Conservation (phyloP, 92 coral and sea anemone genomes). For the Palythoa grandiflora region DNA sequence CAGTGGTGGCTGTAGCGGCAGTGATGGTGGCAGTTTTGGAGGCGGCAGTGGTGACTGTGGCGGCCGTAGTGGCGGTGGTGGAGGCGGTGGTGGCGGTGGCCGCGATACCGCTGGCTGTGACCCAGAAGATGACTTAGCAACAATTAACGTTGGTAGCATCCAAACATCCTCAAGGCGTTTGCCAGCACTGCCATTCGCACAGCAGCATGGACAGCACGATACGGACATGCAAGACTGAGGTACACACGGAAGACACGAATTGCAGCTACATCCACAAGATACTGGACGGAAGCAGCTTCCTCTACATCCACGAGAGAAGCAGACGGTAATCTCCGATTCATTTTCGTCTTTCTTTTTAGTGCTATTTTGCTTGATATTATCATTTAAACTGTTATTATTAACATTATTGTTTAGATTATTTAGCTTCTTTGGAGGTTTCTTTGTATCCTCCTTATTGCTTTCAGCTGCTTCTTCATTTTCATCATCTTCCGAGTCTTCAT, state of each 20-base stretch:
- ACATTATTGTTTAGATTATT: not conserved
- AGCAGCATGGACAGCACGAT: slow-evolving; percentile 87
- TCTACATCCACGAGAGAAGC: slow-evolving; percentile 53
- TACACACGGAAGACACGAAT: slow-evolving; percentile 74
- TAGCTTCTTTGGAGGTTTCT: slow-evolving; percentile 8
- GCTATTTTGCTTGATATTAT: slow-evolving; percentile 5
- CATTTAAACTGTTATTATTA: not conserved
- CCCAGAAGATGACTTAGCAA: slow-evolving; percentile 69
- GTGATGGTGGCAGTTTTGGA: no score
- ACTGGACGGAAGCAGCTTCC: slow-evolving; percentile 64
- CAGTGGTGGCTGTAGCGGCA: no score
- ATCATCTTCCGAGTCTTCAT: slow-evolving; percentile 40
- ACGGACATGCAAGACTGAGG: slow-evolving; percentile 79
- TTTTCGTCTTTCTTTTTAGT: not conserved
- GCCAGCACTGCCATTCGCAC: slow-evolving; percentile 66
- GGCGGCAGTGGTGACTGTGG: no score
- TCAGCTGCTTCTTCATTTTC: slow-evolving; percentile 16
- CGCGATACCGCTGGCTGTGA: slow-evolving; percentile 26
- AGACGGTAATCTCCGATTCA: slow-evolving; percentile 36
- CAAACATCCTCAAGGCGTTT: slow-evolving; percentile 81
- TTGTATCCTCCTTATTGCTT: slow-evolving; percentile 12
- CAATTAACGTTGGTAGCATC: slow-evolving; percentile 85
- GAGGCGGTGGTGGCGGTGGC: no score
- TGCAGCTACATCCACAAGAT: slow-evolving; percentile 67
- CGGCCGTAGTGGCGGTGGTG: no score